Base-by-base conservation (phyloP, 2,888 invertebrate genomes). In the Malacosoma neustria region DNA sequence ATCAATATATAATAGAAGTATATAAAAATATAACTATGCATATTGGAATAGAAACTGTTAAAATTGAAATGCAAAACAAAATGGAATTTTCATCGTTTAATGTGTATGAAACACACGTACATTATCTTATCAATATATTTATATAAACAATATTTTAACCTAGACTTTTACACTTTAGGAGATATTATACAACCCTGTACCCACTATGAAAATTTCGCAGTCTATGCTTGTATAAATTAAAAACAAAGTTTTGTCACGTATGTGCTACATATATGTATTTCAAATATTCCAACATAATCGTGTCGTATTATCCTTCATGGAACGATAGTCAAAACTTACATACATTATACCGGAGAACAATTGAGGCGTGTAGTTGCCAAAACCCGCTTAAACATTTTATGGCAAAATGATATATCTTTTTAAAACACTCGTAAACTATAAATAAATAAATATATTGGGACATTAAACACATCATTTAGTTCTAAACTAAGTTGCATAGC, bases 121-220 rank as follows among this genome's bases (percentile, higher is more conserved):
- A 67, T 72, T 63, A 66, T 64, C 77, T 73, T 79, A 81, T 71
- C 65, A 70, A 74, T 77, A 81, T 72, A 77, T 73, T 75, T 57
- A 75, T 81, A 77, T 73, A 82, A 79, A 84, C 79, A 81, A 80
- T 72, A 71, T 73, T 73, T 63, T 73, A 65, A 72, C 77, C 82
- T 81, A 59, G 71, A 63, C 54, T 71, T 70, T 74, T 75, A 81
- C 72, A 79, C 56, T 72, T 82, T 76, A 77, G 74, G 74, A 84
- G 77, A 85, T 84, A 85, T 82, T 81, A 77, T 80, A 82, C 84
- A 85, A 85, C 85, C 85, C 85, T 85, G 85, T 85, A 75, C 79
- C 79, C 85, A 82, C 84, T 82, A 84, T 79, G 13, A 13, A 38
- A 31, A 29, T 38, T 38, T 31, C 32, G 31, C 38, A 38, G 14